Evolutionary conservation across 2,113 vertebrate genomes (phyloP).

Genomic region (Neotoma lepida): DNA sequence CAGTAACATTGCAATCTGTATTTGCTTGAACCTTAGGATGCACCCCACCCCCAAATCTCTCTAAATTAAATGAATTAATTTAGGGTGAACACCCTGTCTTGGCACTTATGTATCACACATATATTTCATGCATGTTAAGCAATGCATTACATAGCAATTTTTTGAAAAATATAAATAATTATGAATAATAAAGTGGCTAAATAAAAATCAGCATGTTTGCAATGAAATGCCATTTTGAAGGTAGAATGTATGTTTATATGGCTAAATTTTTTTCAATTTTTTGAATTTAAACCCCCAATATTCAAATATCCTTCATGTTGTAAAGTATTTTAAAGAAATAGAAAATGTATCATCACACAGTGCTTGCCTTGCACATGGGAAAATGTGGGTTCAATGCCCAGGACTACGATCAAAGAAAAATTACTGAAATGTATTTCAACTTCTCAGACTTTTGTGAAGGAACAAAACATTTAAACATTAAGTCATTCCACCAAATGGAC

Average conservation of each 20-base stretch:
- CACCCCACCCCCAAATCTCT: background rate
- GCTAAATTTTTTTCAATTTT: constrained; percentile 18
- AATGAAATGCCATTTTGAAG: background rate
- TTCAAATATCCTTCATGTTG: background rate
- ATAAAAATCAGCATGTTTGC: constrained; percentile 20
- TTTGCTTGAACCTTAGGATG: background rate
- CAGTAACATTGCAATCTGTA: background rate
- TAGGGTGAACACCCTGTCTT: background rate
- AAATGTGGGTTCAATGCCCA: background rate
- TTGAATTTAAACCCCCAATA: background rate
- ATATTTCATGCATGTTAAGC: background rate
- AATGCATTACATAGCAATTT: background rate
- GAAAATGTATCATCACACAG: background rate
- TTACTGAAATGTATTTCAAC: background rate
- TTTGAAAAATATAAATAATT: background rate
- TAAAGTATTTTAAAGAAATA: constrained; percentile 8
- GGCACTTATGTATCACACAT: background rate
- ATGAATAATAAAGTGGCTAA: background rate
- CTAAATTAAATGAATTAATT: background rate
- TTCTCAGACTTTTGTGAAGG: background rate
- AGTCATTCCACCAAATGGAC: background rate
- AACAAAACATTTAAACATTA: background rate
- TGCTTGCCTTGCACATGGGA: too few species aligned
- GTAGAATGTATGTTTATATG: background rate
- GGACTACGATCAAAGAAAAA: background rate